A percentile compares a stretch with the other conserved stretches of the same genome.
Evolutionary conservation across 1,140 invertebrate genomes (phyloP).

Genomic region (Lordiphosa clarofinis): DNA sequence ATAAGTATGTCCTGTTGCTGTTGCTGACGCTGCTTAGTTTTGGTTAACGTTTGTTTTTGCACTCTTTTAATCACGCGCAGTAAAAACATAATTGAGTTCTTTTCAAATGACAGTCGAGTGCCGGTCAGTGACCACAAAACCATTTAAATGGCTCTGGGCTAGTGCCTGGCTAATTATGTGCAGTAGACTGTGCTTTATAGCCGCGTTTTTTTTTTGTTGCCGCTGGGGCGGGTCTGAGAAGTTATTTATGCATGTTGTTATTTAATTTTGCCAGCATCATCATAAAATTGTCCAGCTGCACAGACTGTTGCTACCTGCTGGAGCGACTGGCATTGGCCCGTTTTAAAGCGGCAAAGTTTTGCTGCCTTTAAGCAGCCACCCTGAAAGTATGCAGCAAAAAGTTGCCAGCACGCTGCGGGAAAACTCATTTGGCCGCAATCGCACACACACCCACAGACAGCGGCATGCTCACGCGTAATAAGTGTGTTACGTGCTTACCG

Average conservation of each 20-base stretch:
- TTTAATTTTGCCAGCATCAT: slow-evolving; percentile 54
- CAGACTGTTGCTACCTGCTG: slow-evolving; percentile 1
- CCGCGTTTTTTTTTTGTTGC: no score
- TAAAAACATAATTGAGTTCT: slow-evolving; percentile 73
- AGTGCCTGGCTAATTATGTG: slow-evolving; percentile 61
- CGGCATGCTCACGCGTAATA: not conserved
- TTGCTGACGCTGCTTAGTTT: no score
- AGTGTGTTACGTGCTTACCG: no score
- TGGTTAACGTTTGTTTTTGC: not conserved
- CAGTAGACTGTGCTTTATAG: slow-evolving; percentile 55
- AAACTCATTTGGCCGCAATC: slow-evolving; percentile 52
- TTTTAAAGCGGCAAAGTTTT: slow-evolving; percentile 21
- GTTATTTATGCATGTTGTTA: slow-evolving; percentile 62
- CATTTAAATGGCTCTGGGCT: slow-evolving; percentile 35
- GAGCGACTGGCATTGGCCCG: slow-evolving; percentile 4
- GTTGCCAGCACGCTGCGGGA: slow-evolving; percentile 12
- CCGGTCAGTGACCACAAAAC: slow-evolving; percentile 52
- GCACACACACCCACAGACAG: slow-evolving; percentile 14
- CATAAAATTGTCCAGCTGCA: slow-evolving; percentile 47
- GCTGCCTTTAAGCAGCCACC: slow-evolving; percentile 24
- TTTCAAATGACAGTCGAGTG: slow-evolving; percentile 52
- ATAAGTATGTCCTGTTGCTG: slow-evolving; percentile 51
- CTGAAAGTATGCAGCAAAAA: slow-evolving; percentile 55
- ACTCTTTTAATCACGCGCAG: slow-evolving; percentile 34
- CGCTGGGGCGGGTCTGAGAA: no score